Conservation (phyloP, 2,113 vertebrate species). For the Megalops atlanticus region DNA sequence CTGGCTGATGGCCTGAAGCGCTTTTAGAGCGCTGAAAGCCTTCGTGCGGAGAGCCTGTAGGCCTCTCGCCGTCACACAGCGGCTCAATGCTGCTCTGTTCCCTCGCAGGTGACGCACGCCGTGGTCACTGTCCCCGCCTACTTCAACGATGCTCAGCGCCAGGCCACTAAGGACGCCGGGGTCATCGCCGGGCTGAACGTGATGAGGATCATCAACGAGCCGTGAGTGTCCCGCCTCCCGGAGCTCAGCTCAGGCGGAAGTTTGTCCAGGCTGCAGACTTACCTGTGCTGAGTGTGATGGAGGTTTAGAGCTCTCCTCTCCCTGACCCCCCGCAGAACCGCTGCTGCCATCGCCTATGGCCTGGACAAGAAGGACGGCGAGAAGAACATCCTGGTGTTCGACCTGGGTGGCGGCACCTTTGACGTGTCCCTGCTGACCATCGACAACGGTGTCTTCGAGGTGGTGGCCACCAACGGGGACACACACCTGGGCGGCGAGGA, state of each 20-base stretch:
- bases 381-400: conserved; percentile 98
- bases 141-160: conserved; percentile 96
- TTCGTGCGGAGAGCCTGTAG: neutral
- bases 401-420: conserved; percentile 93
- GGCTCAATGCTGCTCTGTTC: neutral
- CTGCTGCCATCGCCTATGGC: conserved; percentile 96
- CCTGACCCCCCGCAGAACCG: conserved; percentile 72
- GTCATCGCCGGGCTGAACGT: conserved; percentile 93
- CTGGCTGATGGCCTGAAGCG: neutral
- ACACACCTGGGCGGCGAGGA: conserved; percentile 97
- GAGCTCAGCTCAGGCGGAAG: neutral
- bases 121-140: conserved; percentile 98
- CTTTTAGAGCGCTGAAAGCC: neutral
- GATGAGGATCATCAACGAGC: conserved; percentile 98
- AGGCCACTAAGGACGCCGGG: conserved; percentile 96
- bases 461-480: conserved; percentile 96
- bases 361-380: conserved; percentile 94
- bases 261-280: neutral
- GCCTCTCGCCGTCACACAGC: neutral
- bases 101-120: conserved; percentile 87
- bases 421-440: conserved; percentile 97
- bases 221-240: conserved; percentile 73
- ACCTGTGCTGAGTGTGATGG: neutral
- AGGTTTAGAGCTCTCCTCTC: neutral
- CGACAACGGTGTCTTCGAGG: conserved; percentile 98